Evolutionary conservation across 1,140 invertebrate species (phyloP).

Genomic region (Anadara kagoshimensis): DNA sequence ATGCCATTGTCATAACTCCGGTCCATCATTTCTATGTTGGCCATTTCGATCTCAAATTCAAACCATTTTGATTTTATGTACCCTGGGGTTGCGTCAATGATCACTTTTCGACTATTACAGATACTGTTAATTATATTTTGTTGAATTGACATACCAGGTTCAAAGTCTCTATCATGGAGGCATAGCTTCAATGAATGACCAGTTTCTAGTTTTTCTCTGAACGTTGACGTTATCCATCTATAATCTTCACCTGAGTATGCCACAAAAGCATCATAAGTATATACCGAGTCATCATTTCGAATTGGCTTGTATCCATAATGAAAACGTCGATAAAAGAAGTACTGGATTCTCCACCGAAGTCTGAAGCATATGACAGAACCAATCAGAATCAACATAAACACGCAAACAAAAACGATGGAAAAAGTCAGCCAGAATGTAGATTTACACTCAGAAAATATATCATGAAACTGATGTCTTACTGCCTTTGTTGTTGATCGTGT

Average conservation of each 20-base stretch:
- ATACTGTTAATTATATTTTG: background rate
- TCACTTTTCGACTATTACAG: conserved; percentile 1
- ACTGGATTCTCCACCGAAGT: conserved; percentile 4
- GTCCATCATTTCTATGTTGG: conserved; percentile 12
- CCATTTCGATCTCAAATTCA: conserved; percentile 11
- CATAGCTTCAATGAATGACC: conserved; percentile 2
- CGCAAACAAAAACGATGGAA: background rate
- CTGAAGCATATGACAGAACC: background rate
- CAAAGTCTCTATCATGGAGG: conserved; percentile 5
- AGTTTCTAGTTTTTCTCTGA: background rate
- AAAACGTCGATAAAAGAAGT: conserved; percentile 3
- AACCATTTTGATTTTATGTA: conserved; percentile 3
- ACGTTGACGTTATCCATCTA: background rate
- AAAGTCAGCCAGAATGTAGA: background rate
- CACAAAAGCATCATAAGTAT: background rate
- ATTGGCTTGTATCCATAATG: background rate
- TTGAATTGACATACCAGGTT: background rate
- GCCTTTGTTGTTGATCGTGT: background rate
- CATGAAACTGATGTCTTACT: conserved; percentile 3
- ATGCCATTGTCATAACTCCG: background rate
- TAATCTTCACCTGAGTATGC: conserved; percentile 2
- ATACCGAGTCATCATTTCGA: background rate
- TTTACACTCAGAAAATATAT: conserved; percentile 1
- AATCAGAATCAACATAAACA: background rate
- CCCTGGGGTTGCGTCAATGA: background rate